These are phyloP conservation scores for Cladopsammia gracilis DNA, from an alignment of 64 coral and sea anemone species.

Conservation along the genomic window DNA sequence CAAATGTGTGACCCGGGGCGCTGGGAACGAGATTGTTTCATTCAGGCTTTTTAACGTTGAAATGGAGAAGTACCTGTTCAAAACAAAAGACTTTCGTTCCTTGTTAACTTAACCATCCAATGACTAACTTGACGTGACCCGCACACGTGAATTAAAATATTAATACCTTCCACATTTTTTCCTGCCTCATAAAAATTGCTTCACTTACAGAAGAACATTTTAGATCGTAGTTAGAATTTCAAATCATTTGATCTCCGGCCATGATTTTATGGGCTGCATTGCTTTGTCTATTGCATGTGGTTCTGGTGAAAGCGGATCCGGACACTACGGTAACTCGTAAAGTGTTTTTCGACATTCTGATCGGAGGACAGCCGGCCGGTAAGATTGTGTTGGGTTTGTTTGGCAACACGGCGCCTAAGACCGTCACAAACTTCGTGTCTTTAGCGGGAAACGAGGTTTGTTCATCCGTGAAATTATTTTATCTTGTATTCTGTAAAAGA, in stretches of 20 bases:
- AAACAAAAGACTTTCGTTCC: neutral
- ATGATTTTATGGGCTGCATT: neutral
- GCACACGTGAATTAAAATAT: neutral
- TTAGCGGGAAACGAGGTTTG: slow-evolving; percentile 88
- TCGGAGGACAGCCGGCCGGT: slow-evolving; percentile 80
- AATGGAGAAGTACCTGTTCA: no score
- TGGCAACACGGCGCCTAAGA: slow-evolving; percentile 92
- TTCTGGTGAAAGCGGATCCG: slow-evolving; percentile 37
- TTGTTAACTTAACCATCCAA: neutral
- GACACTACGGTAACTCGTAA: slow-evolving; percentile 77
- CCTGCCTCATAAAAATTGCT: neutral
- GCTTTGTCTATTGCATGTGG: slow-evolving; percentile 4
- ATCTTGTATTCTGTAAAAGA: neutral
- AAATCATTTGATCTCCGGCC: neutral
- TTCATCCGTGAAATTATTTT: neutral
- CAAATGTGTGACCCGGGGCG: no score
- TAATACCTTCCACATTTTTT: neutral
- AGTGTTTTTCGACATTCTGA: slow-evolving; percentile 80
- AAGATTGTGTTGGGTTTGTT: slow-evolving; percentile 93
- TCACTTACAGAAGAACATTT: neutral
- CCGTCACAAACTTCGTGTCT: slow-evolving; percentile 93
- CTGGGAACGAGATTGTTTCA: no score
- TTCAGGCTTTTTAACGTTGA: no score
- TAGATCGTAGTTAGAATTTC: neutral
- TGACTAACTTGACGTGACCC: neutral